Conservation (phyloP, 92 coral and sea anemone species). For the Bergia puertoricense region DNA sequence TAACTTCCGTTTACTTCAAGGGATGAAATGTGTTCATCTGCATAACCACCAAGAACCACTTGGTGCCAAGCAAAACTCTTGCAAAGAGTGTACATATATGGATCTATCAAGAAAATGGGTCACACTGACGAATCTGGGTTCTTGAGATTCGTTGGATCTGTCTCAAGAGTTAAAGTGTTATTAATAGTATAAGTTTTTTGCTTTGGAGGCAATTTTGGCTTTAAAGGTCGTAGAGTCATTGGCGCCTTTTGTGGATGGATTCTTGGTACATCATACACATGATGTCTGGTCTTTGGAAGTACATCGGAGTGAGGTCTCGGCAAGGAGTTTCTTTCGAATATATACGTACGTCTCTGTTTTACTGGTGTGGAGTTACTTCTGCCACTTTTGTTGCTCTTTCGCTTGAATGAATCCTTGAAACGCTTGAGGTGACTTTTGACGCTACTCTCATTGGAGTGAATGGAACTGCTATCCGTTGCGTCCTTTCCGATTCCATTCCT, state of each 20-base stretch:
- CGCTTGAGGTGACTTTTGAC: constrained; percentile 1
- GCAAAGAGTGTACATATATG: not conserved
- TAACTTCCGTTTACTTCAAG: not conserved
- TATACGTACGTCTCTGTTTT: constrained; percentile 24
- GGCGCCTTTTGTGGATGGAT: constrained; percentile 37
- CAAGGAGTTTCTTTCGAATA: constrained; percentile 28
- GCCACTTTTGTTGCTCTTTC: not conserved
- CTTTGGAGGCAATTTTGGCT: constrained; percentile 33
- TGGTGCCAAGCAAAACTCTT: not conserved
- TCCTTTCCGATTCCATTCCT: not conserved
- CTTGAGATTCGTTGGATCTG: not conserved
- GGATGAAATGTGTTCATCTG: not conserved
- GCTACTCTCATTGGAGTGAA: not conserved
- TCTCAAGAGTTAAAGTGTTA: not conserved
- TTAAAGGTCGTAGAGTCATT: not conserved
- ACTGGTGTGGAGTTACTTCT: constrained; percentile 31
- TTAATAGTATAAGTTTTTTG: not conserved
- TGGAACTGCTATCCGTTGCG: not conserved
- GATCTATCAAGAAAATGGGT: not conserved
- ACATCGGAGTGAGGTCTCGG: constrained; percentile 41
- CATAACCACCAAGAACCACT: not conserved
- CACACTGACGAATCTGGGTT: constrained; percentile 13
- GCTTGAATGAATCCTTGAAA: constrained; percentile 6
- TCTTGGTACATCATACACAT: constrained; percentile 38
- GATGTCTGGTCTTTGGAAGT: constrained; percentile 31